phyloP scores from a whole-genome alignment of 2,888 invertebrate genomes.

The Allygus modestus region DNA sequence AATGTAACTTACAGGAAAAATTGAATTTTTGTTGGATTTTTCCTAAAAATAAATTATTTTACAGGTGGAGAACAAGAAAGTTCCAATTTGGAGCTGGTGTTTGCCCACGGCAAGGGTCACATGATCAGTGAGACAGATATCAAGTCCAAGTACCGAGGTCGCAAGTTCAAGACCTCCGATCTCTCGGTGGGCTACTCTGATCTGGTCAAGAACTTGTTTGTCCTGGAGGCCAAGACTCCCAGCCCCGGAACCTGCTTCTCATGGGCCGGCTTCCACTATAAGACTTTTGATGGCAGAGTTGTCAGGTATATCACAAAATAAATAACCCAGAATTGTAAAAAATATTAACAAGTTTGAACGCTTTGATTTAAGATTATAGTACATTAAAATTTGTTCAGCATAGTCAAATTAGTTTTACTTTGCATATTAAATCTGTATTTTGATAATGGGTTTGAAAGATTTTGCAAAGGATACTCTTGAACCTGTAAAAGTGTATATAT shows the following conservation, averaged over 20 bases:
- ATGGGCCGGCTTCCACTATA: slow-evolving; percentile 89
- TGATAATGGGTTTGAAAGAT: no score
- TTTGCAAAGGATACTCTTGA: no score
- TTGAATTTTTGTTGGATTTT: no score
- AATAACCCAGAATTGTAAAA: no score
- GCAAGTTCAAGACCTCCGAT: slow-evolving; percentile 46
- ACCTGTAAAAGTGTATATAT: no score
- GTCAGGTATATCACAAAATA: slow-evolving; percentile 79
- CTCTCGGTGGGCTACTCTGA: slow-evolving; percentile 56
- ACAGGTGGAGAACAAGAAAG: slow-evolving; percentile 27
- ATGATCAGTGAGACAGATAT: slow-evolving; percentile 43
- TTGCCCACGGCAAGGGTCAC: slow-evolving; percentile 19
- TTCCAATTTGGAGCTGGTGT: slow-evolving; percentile 17
- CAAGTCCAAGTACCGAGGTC: background rate
- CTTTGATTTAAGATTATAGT: no score
- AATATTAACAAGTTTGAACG: no score
- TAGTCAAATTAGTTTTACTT: no score
- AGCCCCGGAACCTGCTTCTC: slow-evolving; percentile 84
- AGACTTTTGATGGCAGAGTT: slow-evolving; percentile 91
- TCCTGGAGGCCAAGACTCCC: slow-evolving; percentile 60
- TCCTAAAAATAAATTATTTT: no score
- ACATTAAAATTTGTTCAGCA: no score
- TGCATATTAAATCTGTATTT: no score
- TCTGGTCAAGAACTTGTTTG: slow-evolving; percentile 56
- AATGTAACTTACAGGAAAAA: no score